phyloP scores from a whole-genome alignment of 1,140 invertebrate genomes.

The Lepidurus couesii region DNA sequence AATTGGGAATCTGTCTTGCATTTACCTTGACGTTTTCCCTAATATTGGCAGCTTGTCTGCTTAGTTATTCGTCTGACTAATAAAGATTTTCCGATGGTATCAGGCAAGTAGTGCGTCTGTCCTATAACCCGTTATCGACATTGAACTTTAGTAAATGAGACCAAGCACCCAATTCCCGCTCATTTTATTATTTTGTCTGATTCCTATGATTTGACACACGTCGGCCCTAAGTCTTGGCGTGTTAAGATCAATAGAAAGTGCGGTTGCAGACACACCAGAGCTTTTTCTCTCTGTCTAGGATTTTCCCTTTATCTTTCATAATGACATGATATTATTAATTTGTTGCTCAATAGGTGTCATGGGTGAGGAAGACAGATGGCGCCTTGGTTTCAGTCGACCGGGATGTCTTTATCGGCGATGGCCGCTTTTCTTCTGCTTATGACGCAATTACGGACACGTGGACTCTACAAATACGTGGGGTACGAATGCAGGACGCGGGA shows the following conservation, averaged over 20 bases:
- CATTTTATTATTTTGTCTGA: not conserved
- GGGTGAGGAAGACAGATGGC: slow-evolving; percentile 78
- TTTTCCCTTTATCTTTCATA: not conserved
- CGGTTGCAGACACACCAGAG: not conserved
- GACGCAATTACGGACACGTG: slow-evolving; percentile 72
- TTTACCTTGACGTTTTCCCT: not conserved
- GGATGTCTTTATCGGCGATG: slow-evolving; percentile 84
- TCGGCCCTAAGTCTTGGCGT: not conserved
- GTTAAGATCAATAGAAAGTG: not conserved
- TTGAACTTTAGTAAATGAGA: not conserved
- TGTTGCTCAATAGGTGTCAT: slow-evolving; percentile 59
- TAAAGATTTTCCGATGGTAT: not conserved
- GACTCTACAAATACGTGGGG: slow-evolving; percentile 72
- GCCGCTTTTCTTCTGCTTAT: slow-evolving; percentile 72
- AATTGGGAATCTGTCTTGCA: not conserved
- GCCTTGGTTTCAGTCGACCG: slow-evolving; percentile 86
- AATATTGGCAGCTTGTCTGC: not conserved
- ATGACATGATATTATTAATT: not conserved
- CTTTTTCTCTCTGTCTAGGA: not conserved
- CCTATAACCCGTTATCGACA: not conserved
- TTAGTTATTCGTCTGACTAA: not conserved
- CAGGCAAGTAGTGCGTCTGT: not conserved
- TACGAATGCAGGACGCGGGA: slow-evolving; percentile 75
- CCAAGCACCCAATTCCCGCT: too few relatives aligned
- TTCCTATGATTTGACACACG: slow-evolving; percentile 1